Evolutionary conservation across 2,888 invertebrate species (phyloP).

Genomic region (Nemoura dubitans): DNA sequence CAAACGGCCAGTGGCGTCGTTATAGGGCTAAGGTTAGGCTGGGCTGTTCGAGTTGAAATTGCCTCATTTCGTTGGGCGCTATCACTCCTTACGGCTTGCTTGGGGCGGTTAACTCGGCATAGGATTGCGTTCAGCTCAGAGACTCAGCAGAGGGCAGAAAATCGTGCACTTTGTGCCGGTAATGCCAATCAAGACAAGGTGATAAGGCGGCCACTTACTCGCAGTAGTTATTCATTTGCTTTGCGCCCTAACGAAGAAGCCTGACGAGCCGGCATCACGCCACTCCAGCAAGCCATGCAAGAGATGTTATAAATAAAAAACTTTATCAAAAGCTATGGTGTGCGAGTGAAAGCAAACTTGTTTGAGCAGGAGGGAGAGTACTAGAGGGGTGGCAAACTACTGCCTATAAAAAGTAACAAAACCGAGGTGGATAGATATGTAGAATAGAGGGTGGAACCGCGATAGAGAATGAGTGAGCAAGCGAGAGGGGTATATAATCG

Average conservation of each 20-base stretch:
- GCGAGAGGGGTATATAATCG: not conserved
- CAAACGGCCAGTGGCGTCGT: slow-evolving; percentile 4
- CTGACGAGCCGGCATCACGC: not conserved
- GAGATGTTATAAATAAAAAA: slow-evolving; percentile 30
- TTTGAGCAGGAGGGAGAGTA: not conserved
- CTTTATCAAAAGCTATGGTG: slow-evolving; percentile 27
- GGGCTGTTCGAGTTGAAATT: not conserved
- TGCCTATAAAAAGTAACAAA: slow-evolving; percentile 9
- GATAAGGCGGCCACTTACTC: not conserved
- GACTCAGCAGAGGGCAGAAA: not conserved
- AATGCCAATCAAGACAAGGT: not conserved
- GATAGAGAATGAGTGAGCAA: slow-evolving; percentile 19
- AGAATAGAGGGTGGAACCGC: not conserved
- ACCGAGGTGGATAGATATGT: not conserved
- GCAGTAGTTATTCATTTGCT: not conserved
- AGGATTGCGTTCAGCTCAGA: not conserved
- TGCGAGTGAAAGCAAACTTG: slow-evolving; percentile 10
- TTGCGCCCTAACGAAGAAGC: not conserved
- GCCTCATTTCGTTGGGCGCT: not conserved
- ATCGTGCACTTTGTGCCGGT: not conserved
- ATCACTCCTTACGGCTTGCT: not conserved
- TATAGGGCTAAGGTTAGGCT: not conserved
- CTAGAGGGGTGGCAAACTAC: slow-evolving; percentile 18
- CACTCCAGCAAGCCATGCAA: not conserved
- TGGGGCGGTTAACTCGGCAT: not conserved